phyloP scores from a whole-genome alignment of 2,797 vertebrate genomes.

The Oreochromis grahami region DNA sequence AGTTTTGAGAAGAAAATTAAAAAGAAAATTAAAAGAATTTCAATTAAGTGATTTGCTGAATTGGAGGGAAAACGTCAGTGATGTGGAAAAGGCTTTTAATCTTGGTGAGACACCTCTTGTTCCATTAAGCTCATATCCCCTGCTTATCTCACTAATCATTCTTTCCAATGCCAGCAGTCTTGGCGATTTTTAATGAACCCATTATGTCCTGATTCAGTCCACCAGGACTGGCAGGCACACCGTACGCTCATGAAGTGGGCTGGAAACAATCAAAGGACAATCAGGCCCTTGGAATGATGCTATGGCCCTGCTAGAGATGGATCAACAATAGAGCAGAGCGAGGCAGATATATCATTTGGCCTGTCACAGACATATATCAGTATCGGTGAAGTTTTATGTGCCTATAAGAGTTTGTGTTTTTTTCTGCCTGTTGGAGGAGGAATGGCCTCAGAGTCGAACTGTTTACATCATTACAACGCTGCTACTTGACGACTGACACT shows the following conservation, averaged over 20 bases:
- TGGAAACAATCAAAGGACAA: conserved; percentile 66
- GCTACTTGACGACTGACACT: conserved; percentile 2
- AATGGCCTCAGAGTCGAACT: conserved; percentile 20
- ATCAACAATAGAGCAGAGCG: conserved; percentile 1
- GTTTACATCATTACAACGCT: conserved; percentile 16
- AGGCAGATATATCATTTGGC: neutral
- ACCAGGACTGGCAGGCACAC: conserved; percentile 50
- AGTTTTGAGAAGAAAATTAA: conserved; percentile 62
- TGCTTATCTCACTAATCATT: conserved; percentile 78
- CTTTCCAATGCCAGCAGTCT: conserved; percentile 65
- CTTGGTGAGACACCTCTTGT: conserved; percentile 70
- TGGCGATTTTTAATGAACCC: conserved; percentile 68
- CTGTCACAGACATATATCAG: neutral
- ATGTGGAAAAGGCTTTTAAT: conserved; percentile 79
- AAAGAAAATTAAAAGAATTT: conserved; percentile 77
- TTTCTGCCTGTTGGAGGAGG: neutral
- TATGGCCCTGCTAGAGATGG: conserved; percentile 25
- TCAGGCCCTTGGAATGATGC: conserved; percentile 21
- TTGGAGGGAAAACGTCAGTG: conserved; percentile 65
- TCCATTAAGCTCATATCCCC: conserved; percentile 71
- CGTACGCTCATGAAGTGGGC: conserved; percentile 47
- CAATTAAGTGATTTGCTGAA: conserved; percentile 73
- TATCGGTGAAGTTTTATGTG: neutral
- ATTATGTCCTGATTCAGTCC: conserved; percentile 68
- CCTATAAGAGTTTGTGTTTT: neutral